Evolutionary conservation across 2,113 vertebrate species (phyloP).

Genomic region (Spea bombifrons): DNA sequence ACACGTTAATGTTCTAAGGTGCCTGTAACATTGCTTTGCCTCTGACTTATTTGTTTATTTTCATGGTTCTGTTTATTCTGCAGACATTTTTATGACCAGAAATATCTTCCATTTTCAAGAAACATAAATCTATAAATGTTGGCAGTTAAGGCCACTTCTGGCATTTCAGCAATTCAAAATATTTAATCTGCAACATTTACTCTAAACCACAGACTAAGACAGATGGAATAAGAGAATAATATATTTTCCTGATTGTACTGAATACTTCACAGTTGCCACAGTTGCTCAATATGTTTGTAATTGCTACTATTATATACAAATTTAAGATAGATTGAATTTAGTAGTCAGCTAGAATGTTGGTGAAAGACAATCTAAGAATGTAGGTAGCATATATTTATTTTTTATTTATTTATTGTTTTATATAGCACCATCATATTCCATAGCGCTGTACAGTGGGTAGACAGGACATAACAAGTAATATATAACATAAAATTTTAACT

Average conservation of each 20-base stretch:
- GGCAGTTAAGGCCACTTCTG: constrained; percentile 22
- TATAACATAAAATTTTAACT: too few species aligned
- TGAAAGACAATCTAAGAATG: too few species aligned
- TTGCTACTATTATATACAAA: not conserved
- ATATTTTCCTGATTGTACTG: not conserved
- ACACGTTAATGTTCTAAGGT: not conserved
- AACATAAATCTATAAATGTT: constrained; percentile 15
- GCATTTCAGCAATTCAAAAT: constrained; percentile 19
- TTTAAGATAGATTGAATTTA: too few species aligned
- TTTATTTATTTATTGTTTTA: too few species aligned
- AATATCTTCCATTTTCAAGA: constrained; percentile 12
- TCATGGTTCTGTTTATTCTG: constrained; percentile 1
- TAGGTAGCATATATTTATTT: too few species aligned
- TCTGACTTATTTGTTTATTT: constrained; percentile 23
- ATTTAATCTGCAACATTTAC: constrained; percentile 12
- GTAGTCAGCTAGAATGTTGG: too few species aligned
- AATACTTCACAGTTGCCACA: not conserved
- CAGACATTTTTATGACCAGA: constrained; percentile 1
- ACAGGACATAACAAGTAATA: too few species aligned
- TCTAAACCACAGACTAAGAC: constrained; percentile 10
- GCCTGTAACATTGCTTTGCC: not conserved
- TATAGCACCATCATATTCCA: too few species aligned
- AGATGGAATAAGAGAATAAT: constrained; percentile 9
- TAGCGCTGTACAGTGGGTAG: too few species aligned
- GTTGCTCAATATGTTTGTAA: not conserved